A percentile compares a stretch with the other conserved stretches of the same genome.
phyloP scores from a whole-genome alignment of 2,797 vertebrate species.

The Danio tinwini region DNA sequence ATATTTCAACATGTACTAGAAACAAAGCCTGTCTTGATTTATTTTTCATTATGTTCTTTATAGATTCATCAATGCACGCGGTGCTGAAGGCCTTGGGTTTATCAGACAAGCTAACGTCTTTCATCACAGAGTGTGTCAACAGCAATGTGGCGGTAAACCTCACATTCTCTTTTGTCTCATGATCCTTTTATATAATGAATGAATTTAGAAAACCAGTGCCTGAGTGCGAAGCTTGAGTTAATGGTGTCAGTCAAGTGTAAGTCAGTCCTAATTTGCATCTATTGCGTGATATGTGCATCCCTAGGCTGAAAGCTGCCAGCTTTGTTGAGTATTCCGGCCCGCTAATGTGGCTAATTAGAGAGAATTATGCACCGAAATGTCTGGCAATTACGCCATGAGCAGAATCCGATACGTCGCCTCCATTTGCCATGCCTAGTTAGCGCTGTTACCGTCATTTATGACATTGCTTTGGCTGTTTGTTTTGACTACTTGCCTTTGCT shows the following conservation, averaged over 20 bases:
- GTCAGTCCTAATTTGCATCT: slow-evolving; percentile 67
- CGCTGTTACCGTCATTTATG: background rate
- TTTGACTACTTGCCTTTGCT: slow-evolving; percentile 22
- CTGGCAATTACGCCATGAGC: slow-evolving; percentile 54
- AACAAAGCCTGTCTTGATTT: slow-evolving; percentile 30
- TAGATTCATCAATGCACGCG: slow-evolving; percentile 88
- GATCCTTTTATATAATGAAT: slow-evolving; percentile 6
- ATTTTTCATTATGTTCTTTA: slow-evolving; percentile 46
- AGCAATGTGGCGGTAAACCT: slow-evolving; percentile 84
- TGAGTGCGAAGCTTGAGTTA: slow-evolving; percentile 54
- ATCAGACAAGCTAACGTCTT: slow-evolving; percentile 82
- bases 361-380: slow-evolving; percentile 59
- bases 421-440: slow-evolving; percentile 46
- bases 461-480: slow-evolving; percentile 41
- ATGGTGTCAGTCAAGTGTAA: slow-evolving; percentile 70
- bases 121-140: slow-evolving; percentile 81
- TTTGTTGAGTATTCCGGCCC: slow-evolving; percentile 57
- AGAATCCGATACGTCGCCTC: slow-evolving; percentile 53
- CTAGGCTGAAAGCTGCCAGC: slow-evolving; percentile 50
- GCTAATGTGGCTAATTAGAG: slow-evolving; percentile 66
- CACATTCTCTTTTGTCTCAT: slow-evolving; percentile 3
- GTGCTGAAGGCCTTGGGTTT: slow-evolving; percentile 84
- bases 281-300: slow-evolving; percentile 62
- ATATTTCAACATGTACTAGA: background rate
- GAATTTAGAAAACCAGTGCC: background rate